Base-by-base conservation (phyloP, 2,797 vertebrate species). In the Sebastes vulpes region DNA sequence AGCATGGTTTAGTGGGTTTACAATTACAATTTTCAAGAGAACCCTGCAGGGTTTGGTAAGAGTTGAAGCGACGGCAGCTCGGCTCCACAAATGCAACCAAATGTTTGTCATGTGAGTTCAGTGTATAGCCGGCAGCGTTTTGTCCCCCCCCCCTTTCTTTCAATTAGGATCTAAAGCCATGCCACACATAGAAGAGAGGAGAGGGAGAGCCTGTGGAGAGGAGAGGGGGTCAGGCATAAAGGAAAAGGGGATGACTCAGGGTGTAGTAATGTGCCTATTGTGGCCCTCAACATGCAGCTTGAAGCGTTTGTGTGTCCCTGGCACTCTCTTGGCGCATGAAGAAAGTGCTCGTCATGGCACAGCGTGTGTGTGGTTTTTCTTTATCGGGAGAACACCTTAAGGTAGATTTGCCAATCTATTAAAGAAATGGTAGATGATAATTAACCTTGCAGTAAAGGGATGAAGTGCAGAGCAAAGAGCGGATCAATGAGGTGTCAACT, bases 161-260 rank as follows among this genome's bases (percentile, higher is more conserved):
- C 50, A 75, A 23, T 73, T 46, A 25, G n/a, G 38, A 74, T 64
- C 61, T 64, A 20, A 79, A 77, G 32, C 29, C 54, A 5, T 9
- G 38, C 18, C 53, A 26, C 75, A 68, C 52, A 75, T 3, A 18
- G 28, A 1, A 46, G n/a, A 23, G 31, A 64, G 58, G 32, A 48
- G 29, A 60, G 64, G 53, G 48, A 60, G 4, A 21, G 32, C 50
- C 18, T 65, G 53, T 29, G 38, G 29, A 67, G 72, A 26, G 61
- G 57, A 57, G 81, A 48, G 48, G 18, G 50, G 60, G 12, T 25
- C 38, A 46, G 42, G 35, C n/a, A n/a, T 42, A 75, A 87, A 84
- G 69, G 81, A 85, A 54, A 63, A 73, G 50, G 32, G 74, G 83
- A 88, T 92, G 92, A 91, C 83, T 92, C 90, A 90, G 78, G 63